These are phyloP conservation scores for Camelus bactrianus DNA, from an alignment of 2,113 vertebrate genomes.

Conservation along the genomic window DNA sequence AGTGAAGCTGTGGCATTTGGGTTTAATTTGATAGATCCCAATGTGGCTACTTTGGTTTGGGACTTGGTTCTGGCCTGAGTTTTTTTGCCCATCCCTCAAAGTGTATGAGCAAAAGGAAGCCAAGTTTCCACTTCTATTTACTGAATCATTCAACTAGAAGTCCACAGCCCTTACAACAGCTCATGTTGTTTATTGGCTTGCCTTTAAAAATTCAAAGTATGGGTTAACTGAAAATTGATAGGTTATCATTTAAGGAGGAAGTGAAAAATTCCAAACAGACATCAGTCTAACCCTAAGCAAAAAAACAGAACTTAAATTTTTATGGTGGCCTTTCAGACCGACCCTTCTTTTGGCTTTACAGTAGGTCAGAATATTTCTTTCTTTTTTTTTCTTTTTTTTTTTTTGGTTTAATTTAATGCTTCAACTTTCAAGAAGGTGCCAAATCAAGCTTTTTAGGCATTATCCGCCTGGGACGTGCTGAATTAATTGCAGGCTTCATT, in stretches of 20 bases:
- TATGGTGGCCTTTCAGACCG: neutral
- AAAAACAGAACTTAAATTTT: constrained; percentile 51
- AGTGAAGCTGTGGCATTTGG: constrained; percentile 60
- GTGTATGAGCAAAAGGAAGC: neutral
- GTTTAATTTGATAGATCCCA: constrained; percentile 61
- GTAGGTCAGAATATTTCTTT: constrained; percentile 33
- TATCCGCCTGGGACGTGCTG: constrained; percentile 50
- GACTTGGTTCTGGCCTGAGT: neutral
- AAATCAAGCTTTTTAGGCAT: constrained; percentile 60
- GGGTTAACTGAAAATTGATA: constrained; percentile 65
- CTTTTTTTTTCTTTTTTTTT: neutral
- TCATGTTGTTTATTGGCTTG: neutral
- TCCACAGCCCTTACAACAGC: neutral
- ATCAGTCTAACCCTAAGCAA: neutral
- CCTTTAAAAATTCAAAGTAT: constrained; percentile 57
- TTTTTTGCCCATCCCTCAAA: constrained; percentile 27
- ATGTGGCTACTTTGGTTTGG: constrained; percentile 31
- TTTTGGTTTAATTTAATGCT: constrained; percentile 50
- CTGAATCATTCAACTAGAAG: constrained; percentile 31
- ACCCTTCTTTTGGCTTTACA: neutral
- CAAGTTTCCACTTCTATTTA: constrained; percentile 49
- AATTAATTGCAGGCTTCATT: constrained; percentile 77
- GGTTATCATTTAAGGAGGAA: constrained; percentile 66
- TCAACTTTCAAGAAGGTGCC: constrained; percentile 49
- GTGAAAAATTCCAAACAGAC: constrained; percentile 46